Conservation (phyloP, 2,797 vertebrate genomes). For the Geotrypetes seraphini region DNA sequence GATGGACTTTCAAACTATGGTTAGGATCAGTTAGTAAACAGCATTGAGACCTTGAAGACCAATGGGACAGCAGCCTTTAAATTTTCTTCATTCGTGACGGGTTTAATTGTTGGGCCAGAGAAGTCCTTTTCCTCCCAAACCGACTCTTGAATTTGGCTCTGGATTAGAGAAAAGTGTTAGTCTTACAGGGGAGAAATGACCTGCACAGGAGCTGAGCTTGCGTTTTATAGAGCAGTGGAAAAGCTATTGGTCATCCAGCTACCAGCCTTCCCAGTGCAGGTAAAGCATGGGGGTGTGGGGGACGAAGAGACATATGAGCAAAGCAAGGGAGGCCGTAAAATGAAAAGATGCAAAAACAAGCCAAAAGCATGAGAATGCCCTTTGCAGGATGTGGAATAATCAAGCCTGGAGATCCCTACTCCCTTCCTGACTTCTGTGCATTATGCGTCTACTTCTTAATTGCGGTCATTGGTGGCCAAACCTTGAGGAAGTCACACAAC, state of each 20-base stretch:
- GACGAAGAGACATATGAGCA: conserved; percentile 36
- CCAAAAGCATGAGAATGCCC: conserved; percentile 31
- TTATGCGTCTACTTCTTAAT: conserved; percentile 12
- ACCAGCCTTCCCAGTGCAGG: conserved; percentile 35
- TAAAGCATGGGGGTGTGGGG: conserved; percentile 15
- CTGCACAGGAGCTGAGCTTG: conserved; percentile 20
- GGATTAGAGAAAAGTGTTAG: conserved; percentile 62
- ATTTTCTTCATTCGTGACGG: conserved; percentile 38
- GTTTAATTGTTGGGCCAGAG: conserved; percentile 40
- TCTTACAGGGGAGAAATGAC: conserved; percentile 32
- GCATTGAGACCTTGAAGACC: conserved; percentile 50
- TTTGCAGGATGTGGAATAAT: conserved; percentile 3
- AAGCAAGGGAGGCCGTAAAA: conserved; percentile 35
- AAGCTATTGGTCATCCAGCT: conserved; percentile 23
- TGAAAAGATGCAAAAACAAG: conserved; percentile 32
- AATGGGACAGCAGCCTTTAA: conserved; percentile 44
- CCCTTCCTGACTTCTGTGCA: conserved; percentile 20
- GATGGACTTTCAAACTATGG: conserved; percentile 16
- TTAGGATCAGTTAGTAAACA: conserved; percentile 39
- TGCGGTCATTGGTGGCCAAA: conserved; percentile 22
- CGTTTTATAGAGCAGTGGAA: conserved; percentile 8
- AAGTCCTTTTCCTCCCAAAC: conserved; percentile 48
- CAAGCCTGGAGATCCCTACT: conserved; percentile 26
- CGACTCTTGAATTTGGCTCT: conserved; percentile 56
- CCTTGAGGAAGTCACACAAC: conserved; percentile 14